Conservation (phyloP, 2,113 vertebrate genomes). For the Onychostruthus taczanowskii region DNA sequence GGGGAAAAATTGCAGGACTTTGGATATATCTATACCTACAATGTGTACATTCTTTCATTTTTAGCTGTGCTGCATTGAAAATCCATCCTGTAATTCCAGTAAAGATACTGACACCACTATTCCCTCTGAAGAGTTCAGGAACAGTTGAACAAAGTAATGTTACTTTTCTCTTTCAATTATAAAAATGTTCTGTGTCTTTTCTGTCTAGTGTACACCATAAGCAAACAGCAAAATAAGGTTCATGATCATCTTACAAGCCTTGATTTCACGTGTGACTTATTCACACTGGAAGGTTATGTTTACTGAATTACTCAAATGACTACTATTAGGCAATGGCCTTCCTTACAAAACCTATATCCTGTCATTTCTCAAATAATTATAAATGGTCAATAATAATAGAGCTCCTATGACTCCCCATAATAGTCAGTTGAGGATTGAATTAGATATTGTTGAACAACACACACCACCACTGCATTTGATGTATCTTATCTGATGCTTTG, state of each 20-base stretch:
- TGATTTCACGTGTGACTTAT: background rate
- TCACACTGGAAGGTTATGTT: background rate
- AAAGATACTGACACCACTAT: background rate
- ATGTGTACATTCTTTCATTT: background rate
- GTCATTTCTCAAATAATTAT: background rate
- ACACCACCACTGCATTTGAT: background rate
- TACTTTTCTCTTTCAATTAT: background rate
- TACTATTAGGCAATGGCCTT: background rate
- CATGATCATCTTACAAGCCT: background rate
- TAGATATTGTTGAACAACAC: background rate
- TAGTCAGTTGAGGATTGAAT: background rate
- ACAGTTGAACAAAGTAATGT: background rate
- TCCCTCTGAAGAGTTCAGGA: background rate
- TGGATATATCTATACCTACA: background rate
- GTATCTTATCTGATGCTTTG: background rate
- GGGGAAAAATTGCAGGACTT: background rate
- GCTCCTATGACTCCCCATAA: background rate
- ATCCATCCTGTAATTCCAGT: background rate
- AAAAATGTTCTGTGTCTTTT: background rate
- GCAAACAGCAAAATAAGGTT: background rate
- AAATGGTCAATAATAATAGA: background rate
- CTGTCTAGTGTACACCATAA: background rate
- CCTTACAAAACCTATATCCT: background rate
- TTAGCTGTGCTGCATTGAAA: background rate
- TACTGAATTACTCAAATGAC: background rate